Evolutionary conservation across 2,113 vertebrate species (phyloP).

Genomic region (Cryptomyrus ogoouensis): DNA sequence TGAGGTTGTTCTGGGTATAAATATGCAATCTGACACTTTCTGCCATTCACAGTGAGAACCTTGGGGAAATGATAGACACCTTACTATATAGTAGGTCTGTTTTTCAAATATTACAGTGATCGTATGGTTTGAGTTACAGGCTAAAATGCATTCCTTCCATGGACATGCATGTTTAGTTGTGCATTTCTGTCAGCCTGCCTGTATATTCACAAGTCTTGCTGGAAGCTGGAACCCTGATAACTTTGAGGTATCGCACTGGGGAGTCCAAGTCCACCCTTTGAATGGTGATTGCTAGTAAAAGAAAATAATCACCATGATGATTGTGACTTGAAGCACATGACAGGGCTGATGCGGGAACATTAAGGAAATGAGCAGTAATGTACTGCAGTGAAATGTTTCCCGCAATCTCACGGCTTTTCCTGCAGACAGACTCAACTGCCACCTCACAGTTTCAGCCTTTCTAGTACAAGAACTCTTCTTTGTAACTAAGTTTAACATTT

Average conservation of each 20-base stretch:
- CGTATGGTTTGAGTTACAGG: not conserved
- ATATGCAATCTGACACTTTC: not conserved
- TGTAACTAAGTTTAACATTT: not conserved
- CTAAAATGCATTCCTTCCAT: constrained; percentile 5
- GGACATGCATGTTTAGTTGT: not conserved
- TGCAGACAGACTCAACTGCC: not conserved
- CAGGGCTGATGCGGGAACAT: not conserved
- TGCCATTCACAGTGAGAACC: not conserved
- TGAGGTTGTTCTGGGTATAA: not conserved
- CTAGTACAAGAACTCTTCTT: not conserved
- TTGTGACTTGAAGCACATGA: not conserved
- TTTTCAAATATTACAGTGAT: not conserved
- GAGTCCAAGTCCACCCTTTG: not conserved
- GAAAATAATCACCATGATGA: constrained; percentile 1
- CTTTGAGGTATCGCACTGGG: not conserved
- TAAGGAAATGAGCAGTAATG: not conserved
- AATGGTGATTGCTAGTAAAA: not conserved
- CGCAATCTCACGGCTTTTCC: not conserved
- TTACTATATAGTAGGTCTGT: not conserved
- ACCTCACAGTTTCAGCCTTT: not conserved
- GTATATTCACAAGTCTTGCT: not conserved
- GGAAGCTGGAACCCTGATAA: not conserved
- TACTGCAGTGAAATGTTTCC: not conserved
- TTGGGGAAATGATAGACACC: not conserved
- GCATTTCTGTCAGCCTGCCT: not conserved